Percentiles rank a stretch among this genome's conserved stretches.
phyloP scores from a whole-genome alignment of 2,797 vertebrate species.

The Phoeniculus purpureus region DNA sequence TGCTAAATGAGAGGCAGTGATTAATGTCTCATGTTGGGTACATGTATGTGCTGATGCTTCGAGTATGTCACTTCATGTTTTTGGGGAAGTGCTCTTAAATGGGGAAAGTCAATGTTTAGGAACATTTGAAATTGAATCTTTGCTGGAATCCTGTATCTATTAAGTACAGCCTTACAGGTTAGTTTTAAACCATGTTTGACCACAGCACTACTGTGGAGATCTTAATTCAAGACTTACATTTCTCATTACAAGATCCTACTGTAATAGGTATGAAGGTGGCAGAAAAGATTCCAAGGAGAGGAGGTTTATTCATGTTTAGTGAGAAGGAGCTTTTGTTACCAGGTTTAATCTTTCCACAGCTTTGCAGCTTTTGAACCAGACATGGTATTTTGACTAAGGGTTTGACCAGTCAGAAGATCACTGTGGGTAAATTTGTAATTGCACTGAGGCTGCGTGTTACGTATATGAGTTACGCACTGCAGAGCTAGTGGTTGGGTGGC shows the following conservation, averaged over 20 bases:
- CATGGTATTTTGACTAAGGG: not conserved
- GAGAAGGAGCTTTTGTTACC: not conserved
- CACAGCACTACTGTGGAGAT: not conserved
- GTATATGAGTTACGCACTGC: not conserved
- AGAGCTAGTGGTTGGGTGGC: not conserved
- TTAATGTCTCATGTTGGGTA: not conserved
- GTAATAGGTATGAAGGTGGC: not conserved
- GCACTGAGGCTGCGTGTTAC: not conserved
- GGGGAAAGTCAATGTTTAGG: not conserved
- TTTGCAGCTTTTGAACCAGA: not conserved
- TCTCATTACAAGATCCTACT: not conserved
- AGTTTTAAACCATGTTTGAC: not conserved
- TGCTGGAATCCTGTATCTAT: not conserved
- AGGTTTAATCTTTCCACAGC: not conserved
- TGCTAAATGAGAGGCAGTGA: not conserved
- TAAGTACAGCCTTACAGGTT: not conserved
- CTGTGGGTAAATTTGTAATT: not conserved
- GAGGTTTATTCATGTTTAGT: not conserved
- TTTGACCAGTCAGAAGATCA: not conserved
- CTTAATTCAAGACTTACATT: not conserved
- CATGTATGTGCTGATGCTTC: not conserved
- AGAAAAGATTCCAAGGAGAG: not conserved
- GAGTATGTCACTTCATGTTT: not conserved
- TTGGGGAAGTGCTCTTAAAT: not conserved
- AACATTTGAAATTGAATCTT: not conserved